phyloP scores from a whole-genome alignment of 2,888 invertebrate genomes.

The Agelastica alni region DNA sequence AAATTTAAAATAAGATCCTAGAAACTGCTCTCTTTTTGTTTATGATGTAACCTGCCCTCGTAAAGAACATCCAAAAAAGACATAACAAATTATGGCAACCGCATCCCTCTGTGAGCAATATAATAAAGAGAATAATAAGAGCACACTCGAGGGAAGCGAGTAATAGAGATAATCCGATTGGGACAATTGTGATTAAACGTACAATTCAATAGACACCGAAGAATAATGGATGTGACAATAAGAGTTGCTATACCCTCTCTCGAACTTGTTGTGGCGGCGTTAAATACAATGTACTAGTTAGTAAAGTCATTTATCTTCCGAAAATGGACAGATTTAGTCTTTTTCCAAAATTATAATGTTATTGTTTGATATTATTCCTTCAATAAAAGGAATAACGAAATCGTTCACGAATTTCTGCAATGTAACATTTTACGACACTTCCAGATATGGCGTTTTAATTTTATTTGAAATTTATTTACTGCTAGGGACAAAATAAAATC shows the following conservation, averaged over 20 bases:
- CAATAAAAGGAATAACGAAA: constrained; percentile 4
- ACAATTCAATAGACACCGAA: constrained; percentile 5
- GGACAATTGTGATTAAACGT: constrained; percentile 5
- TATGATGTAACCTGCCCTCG: too few relatives aligned
- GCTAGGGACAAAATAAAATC: too few relatives aligned
- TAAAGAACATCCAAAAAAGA: too few relatives aligned
- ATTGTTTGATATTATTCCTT: constrained; percentile 24
- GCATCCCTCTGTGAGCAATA: neutral
- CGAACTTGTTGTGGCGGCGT: constrained; percentile 16
- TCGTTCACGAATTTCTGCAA: neutral
- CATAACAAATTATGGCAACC: neutral
- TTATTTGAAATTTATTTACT: too few relatives aligned
- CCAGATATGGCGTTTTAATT: too few relatives aligned
- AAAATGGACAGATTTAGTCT: constrained; percentile 36
- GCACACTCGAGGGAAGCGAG: neutral
- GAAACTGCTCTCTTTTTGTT: too few relatives aligned
- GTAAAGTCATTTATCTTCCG: constrained; percentile 43
- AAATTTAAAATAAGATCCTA: too few relatives aligned
- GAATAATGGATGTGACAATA: constrained; percentile 10
- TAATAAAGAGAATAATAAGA: constrained; percentile 1
- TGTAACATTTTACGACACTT: neutral
- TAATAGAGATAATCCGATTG: constrained; percentile 9
- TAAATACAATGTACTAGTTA: constrained; percentile 46
- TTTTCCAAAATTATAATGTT: constrained; percentile 32
- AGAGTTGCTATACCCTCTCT: constrained; percentile 13